Evolutionary conservation across 2,113 vertebrate species (phyloP), one percentile per base, ranked within the genome.

Genomic region (Aphyosemion australe): DNA sequence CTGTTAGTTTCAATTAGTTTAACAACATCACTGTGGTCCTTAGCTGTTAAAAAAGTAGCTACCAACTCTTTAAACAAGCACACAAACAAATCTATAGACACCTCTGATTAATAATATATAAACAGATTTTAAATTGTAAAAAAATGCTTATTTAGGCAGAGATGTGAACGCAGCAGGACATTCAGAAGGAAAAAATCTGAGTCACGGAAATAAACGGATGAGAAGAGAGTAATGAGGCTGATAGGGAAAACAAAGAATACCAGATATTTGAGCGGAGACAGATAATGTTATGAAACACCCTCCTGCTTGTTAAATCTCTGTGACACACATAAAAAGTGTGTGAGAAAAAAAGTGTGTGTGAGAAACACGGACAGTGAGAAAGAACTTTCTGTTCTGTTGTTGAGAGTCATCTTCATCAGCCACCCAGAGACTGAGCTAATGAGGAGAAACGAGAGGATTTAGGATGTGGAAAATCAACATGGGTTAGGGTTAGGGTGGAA

Each of bases 241-340:
- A 74, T 65, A 18, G 34, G 34, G 43, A 58, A 72, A 74, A 77
- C 71, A 80, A 79, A 82, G 55, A 51, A 47, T 59, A 76, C 20
- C 64, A 57, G 45, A 84, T 63, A 39, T 41, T 20, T 34, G 5
- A 67, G 68, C 72, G 43, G 47, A 42, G 63, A 46, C 31, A 59
- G 69, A 82, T 72, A 52, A 62, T n/a, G 16, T 74, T 80, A 61
- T 31, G 52, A 86, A 83, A 80, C 55, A 55, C 74, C 53, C 61
- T 48, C 21, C 14, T 37, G 55, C 18, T 56, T 65, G 62, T 78
- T 43, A 64, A 75, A 76, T 84, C 79, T 57, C 57, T 50, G 48
- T 69, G 57, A 74, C 64, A 53, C 69, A 53, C 19, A 31, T 42
- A 56, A n/a, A 53, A 55, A 32, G 13, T 10, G 8, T 11, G 57